These are phyloP conservation scores for Leptopilina syphax DNA, from an alignment of 2,888 invertebrate species.

Conservation along the genomic window DNA sequence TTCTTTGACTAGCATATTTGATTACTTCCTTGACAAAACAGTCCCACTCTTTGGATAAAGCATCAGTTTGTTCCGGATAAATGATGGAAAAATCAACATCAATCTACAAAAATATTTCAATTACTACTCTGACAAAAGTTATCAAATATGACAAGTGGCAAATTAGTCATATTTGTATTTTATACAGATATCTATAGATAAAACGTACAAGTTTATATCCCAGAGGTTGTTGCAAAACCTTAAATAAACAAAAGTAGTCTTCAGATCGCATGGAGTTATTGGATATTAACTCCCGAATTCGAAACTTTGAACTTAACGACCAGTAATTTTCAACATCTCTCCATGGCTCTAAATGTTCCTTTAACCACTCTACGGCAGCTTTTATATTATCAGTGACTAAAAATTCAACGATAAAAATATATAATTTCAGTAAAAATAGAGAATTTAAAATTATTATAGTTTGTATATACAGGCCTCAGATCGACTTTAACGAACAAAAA, in stretches of 20 bases:
- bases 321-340: background rate
- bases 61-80: background rate
- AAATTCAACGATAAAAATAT: no score
- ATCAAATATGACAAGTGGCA: no score
- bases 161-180: no score
- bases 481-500: no score
- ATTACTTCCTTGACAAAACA: background rate
- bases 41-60: background rate
- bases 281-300: background rate
- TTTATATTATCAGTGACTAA: no score
- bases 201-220: constrained; percentile 8
- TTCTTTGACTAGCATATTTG: constrained; percentile 1
- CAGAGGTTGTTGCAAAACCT: background rate
- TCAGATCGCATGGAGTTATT: background rate
- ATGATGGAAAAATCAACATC: background rate
- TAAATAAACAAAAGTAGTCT: background rate
- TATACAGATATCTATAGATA: no score
- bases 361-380: background rate
- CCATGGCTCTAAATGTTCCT: background rate
- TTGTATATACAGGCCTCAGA: no score
- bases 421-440: no score
- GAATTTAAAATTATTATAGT: no score
- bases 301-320: background rate
- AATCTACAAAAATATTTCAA: background rate
- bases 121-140: background rate